A percentile compares a stretch with the other conserved stretches of the same genome.
Evolutionary conservation across 2,888 invertebrate species (phyloP).

Genomic region (Spodoptera exigua): DNA sequence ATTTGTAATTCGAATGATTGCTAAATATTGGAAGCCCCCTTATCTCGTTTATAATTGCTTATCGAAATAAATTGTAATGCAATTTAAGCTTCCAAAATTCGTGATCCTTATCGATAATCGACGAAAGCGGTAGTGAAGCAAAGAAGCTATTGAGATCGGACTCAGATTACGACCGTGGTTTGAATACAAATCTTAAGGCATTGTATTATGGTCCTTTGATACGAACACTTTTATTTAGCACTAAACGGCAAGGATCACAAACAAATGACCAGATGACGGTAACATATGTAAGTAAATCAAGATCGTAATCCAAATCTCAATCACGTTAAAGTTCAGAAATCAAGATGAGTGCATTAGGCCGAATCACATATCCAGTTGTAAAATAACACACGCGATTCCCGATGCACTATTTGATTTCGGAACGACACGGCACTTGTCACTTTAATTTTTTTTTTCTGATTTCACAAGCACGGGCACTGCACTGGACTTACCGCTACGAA

Average conservation of each 20-base stretch:
- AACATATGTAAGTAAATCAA: conserved; percentile 16
- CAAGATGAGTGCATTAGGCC: conserved; percentile 59
- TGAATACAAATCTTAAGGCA: conserved; percentile 17
- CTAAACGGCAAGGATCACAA: background rate
- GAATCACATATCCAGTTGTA: conserved; percentile 48
- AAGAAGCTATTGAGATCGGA: conserved; percentile 44
- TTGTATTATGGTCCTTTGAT: background rate
- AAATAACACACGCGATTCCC: conserved; percentile 60
- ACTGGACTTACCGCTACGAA: conserved; percentile 88
- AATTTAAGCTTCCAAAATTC: conserved; percentile 9
- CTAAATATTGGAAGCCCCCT: background rate
- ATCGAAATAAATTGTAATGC: background rate
- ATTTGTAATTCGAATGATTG: conserved; percentile 23
- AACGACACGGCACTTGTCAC: conserved; percentile 83
- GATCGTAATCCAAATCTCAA: conserved; percentile 49
- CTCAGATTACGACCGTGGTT: conserved; percentile 55
- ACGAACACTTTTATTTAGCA: background rate
- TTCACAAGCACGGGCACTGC: conserved; percentile 72
- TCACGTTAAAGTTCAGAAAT: conserved; percentile 59
- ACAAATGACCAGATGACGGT: background rate
- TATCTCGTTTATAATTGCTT: too few relatives aligned
- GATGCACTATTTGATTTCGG: conserved; percentile 79
- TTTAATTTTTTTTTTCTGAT: conserved; percentile 60
- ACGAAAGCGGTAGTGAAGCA: conserved; percentile 12
- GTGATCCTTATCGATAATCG: conserved; percentile 23